Evolutionary conservation across 1,140 invertebrate genomes (phyloP), one percentile per base, ranked within the genome.

Genomic region (Glossosoma conforme): DNA sequence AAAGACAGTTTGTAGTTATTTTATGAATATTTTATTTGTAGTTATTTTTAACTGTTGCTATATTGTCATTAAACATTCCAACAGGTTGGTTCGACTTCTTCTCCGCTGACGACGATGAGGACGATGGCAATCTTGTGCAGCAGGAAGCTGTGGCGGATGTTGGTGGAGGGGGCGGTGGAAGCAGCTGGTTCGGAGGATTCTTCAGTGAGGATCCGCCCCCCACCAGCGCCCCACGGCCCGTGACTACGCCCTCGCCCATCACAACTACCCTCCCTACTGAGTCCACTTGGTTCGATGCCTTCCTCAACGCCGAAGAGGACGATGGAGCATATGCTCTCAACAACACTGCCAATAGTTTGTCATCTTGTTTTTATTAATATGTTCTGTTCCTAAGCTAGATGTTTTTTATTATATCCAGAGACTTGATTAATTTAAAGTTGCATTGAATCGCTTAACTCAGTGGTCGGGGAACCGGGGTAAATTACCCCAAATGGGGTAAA

Each of bases 281-380:
- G 2, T 57, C 43, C 13, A 65, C 57, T 54, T 74, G 72, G 72
- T 74, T 72, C 51, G 62, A 70, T 49, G 46, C 45, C 1, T 61
- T 72, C 10, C 43, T 74, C 6, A 61, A 66, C 20, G 61, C 64
- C 1, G 72, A 74, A 52, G 69, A 72, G 44, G 63, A 62, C 19
- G 65, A 69, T 22, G 60, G 58, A 5, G 58, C 59, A 18, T 65
- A 63, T 50, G 6, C 49, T 10, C 33, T 44, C 36, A 58, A 57
- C 18, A 14, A 17, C 8, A 44, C 24, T 10, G 19, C 19, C 25
- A 25, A 17, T 24, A 33, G 5, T 8, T 5, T 14, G 15, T 35
- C 14, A 35, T 8, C 5, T 35, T 35, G 33, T 5, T 35, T 14
- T 35, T n/a, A n/a, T n/a, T n/a, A n/a, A n/a, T n/a, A n/a, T n/a